These are phyloP conservation scores for Ginglymostoma cirratum DNA, from an alignment of 2,113 vertebrate species.

Conservation along the genomic window DNA sequence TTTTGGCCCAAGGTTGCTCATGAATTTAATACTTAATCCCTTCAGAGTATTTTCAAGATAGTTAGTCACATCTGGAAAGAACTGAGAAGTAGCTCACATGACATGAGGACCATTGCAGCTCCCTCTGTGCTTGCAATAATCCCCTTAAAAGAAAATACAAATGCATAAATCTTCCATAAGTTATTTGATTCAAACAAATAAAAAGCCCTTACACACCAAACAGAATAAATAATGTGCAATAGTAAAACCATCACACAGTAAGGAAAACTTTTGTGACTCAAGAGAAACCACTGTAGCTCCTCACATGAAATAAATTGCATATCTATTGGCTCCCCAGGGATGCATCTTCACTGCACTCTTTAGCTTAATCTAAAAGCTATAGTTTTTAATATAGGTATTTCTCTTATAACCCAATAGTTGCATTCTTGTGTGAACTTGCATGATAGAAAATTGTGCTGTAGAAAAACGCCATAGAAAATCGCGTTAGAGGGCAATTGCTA, in stretches of 20 bases:
- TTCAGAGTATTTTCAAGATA: slow-evolving; percentile 15
- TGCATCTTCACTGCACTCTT: neutral
- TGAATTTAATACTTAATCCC: slow-evolving; percentile 15
- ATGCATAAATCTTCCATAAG: neutral
- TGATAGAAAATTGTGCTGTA: too few species aligned
- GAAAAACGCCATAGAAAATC: too few species aligned
- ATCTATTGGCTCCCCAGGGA: neutral
- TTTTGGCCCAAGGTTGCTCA: slow-evolving; percentile 15
- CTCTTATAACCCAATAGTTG: too few species aligned
- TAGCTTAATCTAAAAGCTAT: neutral
- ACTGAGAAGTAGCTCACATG: slow-evolving; percentile 15
- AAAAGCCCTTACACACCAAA: neutral
- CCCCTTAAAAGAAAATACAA: slow-evolving; percentile 5
- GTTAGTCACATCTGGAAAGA: slow-evolving; percentile 17
- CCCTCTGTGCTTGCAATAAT: slow-evolving; percentile 2
- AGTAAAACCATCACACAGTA: neutral
- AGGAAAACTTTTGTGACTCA: neutral
- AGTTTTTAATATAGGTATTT: neutral
- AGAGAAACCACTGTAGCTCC: neutral
- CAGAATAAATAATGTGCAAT: neutral
- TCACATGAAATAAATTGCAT: neutral
- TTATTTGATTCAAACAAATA: slow-evolving; percentile 21
- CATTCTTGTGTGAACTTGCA: too few species aligned
- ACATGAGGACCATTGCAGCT: neutral
- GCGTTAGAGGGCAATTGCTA: too few species aligned